Evolutionary conservation across 2,113 vertebrate genomes (phyloP), one percentile per base, ranked within the genome.

Genomic region (Muntiacus muntjak): DNA sequence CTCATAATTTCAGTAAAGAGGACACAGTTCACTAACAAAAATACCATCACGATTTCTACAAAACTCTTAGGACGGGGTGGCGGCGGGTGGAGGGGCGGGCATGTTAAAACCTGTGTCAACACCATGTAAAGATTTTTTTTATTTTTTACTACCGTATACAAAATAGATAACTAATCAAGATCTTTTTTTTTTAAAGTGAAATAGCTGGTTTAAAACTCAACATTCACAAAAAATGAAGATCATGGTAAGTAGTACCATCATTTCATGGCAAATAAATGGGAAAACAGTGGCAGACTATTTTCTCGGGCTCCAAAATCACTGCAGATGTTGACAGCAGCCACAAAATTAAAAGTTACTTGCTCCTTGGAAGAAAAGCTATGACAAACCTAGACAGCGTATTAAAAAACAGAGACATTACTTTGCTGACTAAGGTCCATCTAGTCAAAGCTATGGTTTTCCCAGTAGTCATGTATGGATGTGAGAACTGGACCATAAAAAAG

Each of bases 401-500:
- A 23, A 71, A 71, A 36, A 71, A 9, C 17, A 71, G 64, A 71
- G n/a, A 6, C 64, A 12, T 21, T 21, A 23, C 21, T 36, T 71
- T 71, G 64, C 17, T 5, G 3, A 19, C 64, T 21, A 71, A 71
- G 17, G n/a, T 71, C n/a, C n/a, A 10, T 21, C n/a, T 36, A 23
- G n/a, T 71, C 64, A 36, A 71, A 36, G 9, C 10, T 1, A 1
- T 71, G n/a, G 19, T 36, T 71, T 71, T 23, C 36, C 9, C n/a
- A 6, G 9, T 23, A 1, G n/a, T 19, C 9, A 11, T 6, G 9
- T 36, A 71, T 23, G n/a, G n/a, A 36, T 71, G 17, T 71, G 19
- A 11, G 9, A 12, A 4, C 6, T 71, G 64, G 17, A 36, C n/a
- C 0, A 2, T 21, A 2, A 5, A 71, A 2, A 36, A 71, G 5